A percentile compares a stretch with the other conserved stretches of the same genome.
phyloP scores from a whole-genome alignment of 2,113 vertebrate species.

The Pteronura brasiliensis region DNA sequence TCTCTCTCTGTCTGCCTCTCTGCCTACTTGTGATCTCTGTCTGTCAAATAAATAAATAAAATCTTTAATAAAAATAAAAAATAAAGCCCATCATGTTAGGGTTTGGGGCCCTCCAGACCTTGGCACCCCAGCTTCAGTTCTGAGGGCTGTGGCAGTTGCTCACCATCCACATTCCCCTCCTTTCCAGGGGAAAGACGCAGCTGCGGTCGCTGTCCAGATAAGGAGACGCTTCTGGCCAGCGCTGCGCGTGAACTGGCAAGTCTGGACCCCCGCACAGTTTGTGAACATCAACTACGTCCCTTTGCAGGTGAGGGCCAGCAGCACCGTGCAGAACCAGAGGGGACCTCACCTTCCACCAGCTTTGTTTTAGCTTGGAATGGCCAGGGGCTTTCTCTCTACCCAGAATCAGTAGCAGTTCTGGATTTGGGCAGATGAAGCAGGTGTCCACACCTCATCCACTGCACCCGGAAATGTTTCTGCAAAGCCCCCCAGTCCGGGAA shows the following conservation, averaged over 20 bases:
- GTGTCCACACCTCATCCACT: background rate
- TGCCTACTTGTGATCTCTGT: too few species aligned
- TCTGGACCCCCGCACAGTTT: conserved; percentile 92
- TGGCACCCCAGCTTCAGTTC: too few species aligned
- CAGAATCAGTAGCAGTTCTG: background rate
- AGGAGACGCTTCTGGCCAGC: conserved; percentile 86
- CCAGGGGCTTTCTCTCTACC: background rate
- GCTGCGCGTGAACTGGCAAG: conserved; percentile 91
- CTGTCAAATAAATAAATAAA: too few species aligned
- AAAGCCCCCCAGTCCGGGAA: background rate
- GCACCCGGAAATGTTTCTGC: background rate
- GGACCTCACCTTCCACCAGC: background rate
- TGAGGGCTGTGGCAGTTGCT: background rate
- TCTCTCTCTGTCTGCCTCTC: too few species aligned
- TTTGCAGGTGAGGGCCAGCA: conserved; percentile 83
- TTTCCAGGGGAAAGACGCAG: conserved; percentile 83
- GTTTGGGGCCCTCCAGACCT: background rate
- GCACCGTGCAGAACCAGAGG: background rate
- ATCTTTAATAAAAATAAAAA: too few species aligned
- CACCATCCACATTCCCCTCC: background rate
- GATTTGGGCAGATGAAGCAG: background rate
- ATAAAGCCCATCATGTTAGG: background rate
- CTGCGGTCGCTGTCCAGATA: conserved; percentile 82
- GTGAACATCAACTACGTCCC: conserved; percentile 91
- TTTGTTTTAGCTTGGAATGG: background rate